Evolutionary conservation across 2,797 vertebrate genomes (phyloP).

Genomic region (Helicolenus hilgendorfi): DNA sequence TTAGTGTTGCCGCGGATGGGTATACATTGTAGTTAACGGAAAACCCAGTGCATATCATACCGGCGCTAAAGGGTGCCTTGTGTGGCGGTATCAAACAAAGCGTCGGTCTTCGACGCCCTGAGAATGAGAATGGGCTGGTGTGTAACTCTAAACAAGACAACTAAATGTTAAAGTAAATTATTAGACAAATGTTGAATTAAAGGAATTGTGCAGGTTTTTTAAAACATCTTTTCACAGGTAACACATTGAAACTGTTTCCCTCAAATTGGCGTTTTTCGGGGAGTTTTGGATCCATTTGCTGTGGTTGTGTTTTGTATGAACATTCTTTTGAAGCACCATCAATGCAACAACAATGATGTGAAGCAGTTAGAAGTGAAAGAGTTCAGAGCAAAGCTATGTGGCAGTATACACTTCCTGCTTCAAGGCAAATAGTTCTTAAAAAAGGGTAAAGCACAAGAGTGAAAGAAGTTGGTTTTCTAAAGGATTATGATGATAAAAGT

Average conservation of each 20-base stretch:
- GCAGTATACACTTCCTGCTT: neutral
- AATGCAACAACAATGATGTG: neutral
- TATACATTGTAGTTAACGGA: neutral
- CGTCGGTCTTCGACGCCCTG: neutral
- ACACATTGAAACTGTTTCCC: neutral
- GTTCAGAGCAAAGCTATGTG: conserved; percentile 3
- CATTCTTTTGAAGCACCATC: neutral
- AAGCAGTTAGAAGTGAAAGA: conserved; percentile 5
- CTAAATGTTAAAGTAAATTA: neutral
- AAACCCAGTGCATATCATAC: neutral
- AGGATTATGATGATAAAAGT: conserved; percentile 28
- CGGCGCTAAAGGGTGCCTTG: neutral
- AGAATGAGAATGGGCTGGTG: neutral
- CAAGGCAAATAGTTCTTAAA: conserved; percentile 19
- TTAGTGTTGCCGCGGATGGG: neutral
- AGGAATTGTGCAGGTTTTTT: neutral
- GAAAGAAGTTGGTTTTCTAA: conserved; percentile 8
- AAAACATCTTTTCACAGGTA: neutral
- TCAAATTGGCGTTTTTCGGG: neutral
- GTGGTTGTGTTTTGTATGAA: neutral
- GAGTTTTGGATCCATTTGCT: neutral
- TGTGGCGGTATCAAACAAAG: neutral
- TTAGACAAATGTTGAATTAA: neutral
- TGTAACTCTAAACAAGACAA: neutral
- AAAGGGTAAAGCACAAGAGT: neutral